Evolutionary conservation across 2,113 vertebrate genomes (phyloP).

Genomic region (Noctilio leporinus): DNA sequence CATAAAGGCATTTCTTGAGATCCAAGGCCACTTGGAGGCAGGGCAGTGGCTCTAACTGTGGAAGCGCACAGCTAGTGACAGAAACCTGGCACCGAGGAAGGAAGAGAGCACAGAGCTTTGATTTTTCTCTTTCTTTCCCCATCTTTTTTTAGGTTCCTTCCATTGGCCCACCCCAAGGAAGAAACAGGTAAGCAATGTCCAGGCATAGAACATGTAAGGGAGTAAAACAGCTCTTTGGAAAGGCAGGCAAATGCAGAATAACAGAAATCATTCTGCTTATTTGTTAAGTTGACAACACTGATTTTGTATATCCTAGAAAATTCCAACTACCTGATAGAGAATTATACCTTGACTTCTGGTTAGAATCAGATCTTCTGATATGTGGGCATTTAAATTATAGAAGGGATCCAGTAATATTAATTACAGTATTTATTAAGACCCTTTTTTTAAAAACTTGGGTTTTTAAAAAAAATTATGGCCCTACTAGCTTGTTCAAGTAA

Average conservation of each 20-base stretch:
- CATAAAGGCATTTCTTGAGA: background rate
- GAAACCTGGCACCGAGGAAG: background rate
- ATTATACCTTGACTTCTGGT: background rate
- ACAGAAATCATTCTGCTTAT: background rate
- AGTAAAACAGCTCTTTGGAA: background rate
- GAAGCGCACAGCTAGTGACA: background rate
- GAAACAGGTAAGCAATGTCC: background rate
- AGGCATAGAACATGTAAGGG: background rate
- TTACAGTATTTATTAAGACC: background rate
- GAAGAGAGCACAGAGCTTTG: background rate
- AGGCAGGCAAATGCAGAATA: background rate
- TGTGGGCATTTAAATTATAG: background rate
- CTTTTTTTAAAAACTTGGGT: background rate
- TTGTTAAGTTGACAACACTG: background rate
- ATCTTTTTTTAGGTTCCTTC: background rate
- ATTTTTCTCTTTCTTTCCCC: background rate
- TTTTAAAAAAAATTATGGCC: constrained; percentile 8
- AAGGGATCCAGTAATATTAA: background rate
- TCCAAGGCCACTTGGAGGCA: background rate
- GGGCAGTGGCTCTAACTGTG: background rate
- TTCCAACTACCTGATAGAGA: background rate
- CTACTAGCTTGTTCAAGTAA: background rate
- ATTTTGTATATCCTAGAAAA: background rate
- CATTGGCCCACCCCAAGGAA: background rate
- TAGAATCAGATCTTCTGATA: background rate